Base-by-base conservation (phyloP, 2,888 invertebrate species). In the Archaeoteleia sp. region DNA sequence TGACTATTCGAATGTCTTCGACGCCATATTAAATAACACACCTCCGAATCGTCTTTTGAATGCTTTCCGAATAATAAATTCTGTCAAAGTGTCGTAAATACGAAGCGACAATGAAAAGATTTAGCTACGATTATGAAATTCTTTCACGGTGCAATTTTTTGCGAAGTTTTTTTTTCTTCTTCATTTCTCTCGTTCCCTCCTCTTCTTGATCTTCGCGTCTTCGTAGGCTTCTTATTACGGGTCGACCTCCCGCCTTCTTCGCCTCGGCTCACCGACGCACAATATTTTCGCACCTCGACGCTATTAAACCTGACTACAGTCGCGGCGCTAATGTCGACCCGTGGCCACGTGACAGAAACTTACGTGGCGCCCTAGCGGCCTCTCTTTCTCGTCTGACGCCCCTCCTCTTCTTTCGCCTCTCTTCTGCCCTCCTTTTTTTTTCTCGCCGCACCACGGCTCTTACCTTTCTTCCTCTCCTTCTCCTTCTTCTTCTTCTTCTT, bases 231-330 rank as follows among this genome's bases (percentile, higher is more conserved):
- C 40, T 40, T 57, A 48, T 48, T 48, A 57, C 57, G 32, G 39
- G 37, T 40, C 57, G 57, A 46, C 46, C 32, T 17, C 32, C 43
- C 42, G n/a, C 27, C 61, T 58, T 55, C 23, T 60, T 32, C 61
- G 48, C 61, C 48, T 35, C 45, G 34, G 1, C 12, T n/a, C 34
- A 37, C 51, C 17, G 30, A 25, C 15, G 34, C 23, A 29, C 54
- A 48, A 68, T 58, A 70, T 70, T 66, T 70, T 73, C 74, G 67
- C 74, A 71, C 72, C 70, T 71, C 58, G 51, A 58, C 35, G 58
- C 63, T 58, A 62, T 70, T 71, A 71, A 73, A 72, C 53, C 71
- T 57, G 66, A 60, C 63, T 53, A 49, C 62, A 34, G 67, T 54
- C 55, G 57, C 49, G 68, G 68, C 71, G 70, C 65, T 71, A 70